Base-by-base conservation (phyloP, 2,888 invertebrate genomes). In the Torymus texanus region DNA sequence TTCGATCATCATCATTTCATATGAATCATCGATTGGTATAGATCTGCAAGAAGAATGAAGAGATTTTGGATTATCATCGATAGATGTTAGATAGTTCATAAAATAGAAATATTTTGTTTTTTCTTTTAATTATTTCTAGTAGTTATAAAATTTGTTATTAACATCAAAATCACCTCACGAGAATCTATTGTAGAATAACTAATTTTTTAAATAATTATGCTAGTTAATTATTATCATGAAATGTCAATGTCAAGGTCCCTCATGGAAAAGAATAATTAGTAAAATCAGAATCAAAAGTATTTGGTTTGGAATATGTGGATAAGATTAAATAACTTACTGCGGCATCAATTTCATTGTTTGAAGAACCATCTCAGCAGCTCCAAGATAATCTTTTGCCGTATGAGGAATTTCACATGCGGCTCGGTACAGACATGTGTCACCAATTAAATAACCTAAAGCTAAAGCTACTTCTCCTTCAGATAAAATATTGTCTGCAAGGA, bases 321-420 rank as follows among this genome's bases (percentile, higher is more conserved):
- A 61, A 71, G 24, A 75, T 59, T 16, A 70, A 56, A 18, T 11
- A 70, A 76, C 85, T 16, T 83, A 87, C 87, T 84, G 85, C 2
- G 87, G 84, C 83, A 95, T 91, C 80, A 95, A 91, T 86, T 94
- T 94, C 18, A 94, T 92, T 66, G 94, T 93, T 86, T 95, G 94
- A 76, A 96, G 86, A 13, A 96, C 88, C 82, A 96, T 93, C 83
- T 95, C 95, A n/a, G 94, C 95, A 0, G 95, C 96, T 1, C 94
- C 93, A 1, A 94, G 92, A 88, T 97, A 97, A 82, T 95, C 92
- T 75, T 92, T 93, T 11, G 96, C 95, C 79, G 94, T 93, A 63
- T 92, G 91, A 0, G 96, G 96, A 83, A 93, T 93, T 86, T 94
- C 93, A 86, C 97, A 97, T 11, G 96, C 94, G 2, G 96, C 93